Evolutionary conservation across 2,888 invertebrate species (phyloP).

Genomic region (Amphipyra tragopoginis): DNA sequence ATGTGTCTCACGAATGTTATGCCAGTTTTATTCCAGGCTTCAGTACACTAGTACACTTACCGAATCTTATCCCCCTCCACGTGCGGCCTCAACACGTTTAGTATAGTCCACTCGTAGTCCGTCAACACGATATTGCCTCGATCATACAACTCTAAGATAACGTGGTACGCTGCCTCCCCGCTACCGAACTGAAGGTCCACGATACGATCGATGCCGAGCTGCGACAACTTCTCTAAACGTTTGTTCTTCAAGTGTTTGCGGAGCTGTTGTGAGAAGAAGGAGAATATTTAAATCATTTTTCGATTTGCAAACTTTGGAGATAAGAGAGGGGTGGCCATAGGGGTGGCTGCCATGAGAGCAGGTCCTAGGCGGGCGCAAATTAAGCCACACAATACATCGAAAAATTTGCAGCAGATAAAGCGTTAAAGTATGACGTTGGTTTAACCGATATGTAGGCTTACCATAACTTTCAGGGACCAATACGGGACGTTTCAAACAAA

Average conservation of each 20-base stretch:
- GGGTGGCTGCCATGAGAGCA: no score
- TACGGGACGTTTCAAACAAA: no score
- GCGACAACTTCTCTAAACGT: conserved; percentile 95
- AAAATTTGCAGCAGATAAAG: no score
- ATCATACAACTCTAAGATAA: conserved; percentile 98
- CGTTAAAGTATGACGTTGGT: no score
- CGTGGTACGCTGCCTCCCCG: conserved; percentile 97
- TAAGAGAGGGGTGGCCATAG: no score
- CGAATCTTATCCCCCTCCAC: conserved; percentile 96
- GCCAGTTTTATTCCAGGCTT: no score
- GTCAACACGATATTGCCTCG: conserved; percentile 98
- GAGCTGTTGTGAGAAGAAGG: conserved; percentile 87
- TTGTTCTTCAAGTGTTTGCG: conserved; percentile 99
- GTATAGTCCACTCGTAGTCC: conserved; percentile 96
- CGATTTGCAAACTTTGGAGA: neutral
- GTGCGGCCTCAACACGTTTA: conserved; percentile 97
- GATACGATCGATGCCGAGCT: conserved; percentile 98
- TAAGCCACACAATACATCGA: no score
- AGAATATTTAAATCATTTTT: neutral
- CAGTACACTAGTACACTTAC: no score
- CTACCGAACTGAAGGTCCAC: conserved; percentile 98
- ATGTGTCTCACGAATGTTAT: no score
- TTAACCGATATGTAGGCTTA: no score
- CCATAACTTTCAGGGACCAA: no score
- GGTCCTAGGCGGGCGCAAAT: no score